Base-by-base conservation (phyloP, 1,140 invertebrate genomes). In the Magallana gigas region DNA sequence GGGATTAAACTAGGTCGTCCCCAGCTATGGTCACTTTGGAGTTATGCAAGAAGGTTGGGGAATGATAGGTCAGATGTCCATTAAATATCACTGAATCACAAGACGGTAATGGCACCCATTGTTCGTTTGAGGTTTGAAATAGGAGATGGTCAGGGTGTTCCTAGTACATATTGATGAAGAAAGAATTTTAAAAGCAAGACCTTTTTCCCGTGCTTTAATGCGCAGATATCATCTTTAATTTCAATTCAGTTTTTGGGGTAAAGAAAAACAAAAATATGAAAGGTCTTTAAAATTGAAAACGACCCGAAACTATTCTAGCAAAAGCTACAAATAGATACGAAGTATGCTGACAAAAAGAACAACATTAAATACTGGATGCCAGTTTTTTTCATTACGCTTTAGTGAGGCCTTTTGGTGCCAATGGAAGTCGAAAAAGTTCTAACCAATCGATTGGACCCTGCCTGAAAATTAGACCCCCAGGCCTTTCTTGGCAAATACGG, bases 51-150 rank as follows among this genome's bases (percentile, higher is more conserved):
- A 83, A 83, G 36, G 36, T 83, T 83, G 48, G 56, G 57, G 16
- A n/a, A 83, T 57, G 48, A 83, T 57, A 57, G 81, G 81, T 83
- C 81, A 83, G 57, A 83, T 16, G 81, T 83, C 81, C 81, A 83
- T 83, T 83, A n/a, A 76, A 76, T 76, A 76, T 76, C 68, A 76
- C 68, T 76, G 68, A 29, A 76, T 76, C 68, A 76, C 18, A 11
- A 23, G 68, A 76, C 68, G 68, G 23, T 76, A 76, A 76, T 76
- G 68, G 68, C 29, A 76, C 68, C 18, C 23, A 76, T 76, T 76
- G 68, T 76, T 23, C 68, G 68, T 29, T 76, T 76, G 68, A 12
- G 68, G 18, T 76, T 76, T 76, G 68, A 76, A 76, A 76, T 29
- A 29, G 8, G 68, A 76, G 36, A 23, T 76, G 68, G 68, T 76